Evolutionary conservation across 1,140 invertebrate genomes (phyloP), one percentile per base, ranked within the genome.

Genomic region (Papilio machaon): DNA sequence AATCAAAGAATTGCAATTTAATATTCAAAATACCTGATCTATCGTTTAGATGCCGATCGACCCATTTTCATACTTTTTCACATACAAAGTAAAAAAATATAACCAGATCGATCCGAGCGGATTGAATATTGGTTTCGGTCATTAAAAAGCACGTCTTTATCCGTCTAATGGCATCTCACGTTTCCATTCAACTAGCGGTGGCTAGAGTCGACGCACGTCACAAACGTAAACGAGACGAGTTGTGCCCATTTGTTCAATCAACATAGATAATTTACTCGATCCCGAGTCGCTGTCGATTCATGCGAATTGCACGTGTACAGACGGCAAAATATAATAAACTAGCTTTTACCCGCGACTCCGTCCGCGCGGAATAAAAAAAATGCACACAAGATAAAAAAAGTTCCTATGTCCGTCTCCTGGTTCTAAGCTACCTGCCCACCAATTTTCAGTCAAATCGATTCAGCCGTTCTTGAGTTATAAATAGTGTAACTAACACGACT

Each of bases 221-320:
- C 35, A 23, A 58, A 30, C 81, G 64, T 60, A 30, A 78, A 73
- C 77, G 30, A 80, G 35, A 79, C 80, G 73, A 83, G 81, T 85
- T 90, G 89, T 84, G 83, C 86, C 90, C 86, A 91, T 93, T 92
- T 87, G 88, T 90, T 84, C 90, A 92, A 92, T 92, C 90, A 91
- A 91, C 89, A 81, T 80, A 88, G 87, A 91, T 90, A 88, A 89
- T 89, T 83, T 90, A 91, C 85, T 90, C 90, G 88, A 88, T 88
- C 87, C 90, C 86, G 87, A 80, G 82, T 83, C 83, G 90, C 85
- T 87, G 87, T 90, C 88, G 86, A 86, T 88, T 87, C 85, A 85
- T 82, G 81, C 81, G 30, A 73, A 79, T 81, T 67, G 58, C 58
- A 19, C 35, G 10, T 54, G 88, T 91, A 91, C 81, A 60, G 90